These are phyloP conservation scores for Drosophila littoralis DNA, from an alignment of 1,140 invertebrate genomes.

Conservation along the genomic window DNA sequence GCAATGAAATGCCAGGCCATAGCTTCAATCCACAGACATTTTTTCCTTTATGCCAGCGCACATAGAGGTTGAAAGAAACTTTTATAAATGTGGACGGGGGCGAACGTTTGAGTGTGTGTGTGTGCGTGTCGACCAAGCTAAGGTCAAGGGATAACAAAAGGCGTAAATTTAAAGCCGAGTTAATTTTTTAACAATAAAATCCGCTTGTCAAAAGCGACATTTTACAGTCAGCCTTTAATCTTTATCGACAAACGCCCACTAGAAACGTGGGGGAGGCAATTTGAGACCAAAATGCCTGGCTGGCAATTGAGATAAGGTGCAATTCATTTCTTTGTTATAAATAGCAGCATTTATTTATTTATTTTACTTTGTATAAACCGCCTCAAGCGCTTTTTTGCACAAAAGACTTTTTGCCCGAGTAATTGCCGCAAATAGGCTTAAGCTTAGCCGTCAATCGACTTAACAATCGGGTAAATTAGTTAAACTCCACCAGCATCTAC, in stretches of 20 bases:
- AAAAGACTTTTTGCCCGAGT: background rate
- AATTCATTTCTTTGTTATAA: constrained; percentile 40
- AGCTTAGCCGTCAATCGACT: background rate
- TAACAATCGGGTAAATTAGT: background rate
- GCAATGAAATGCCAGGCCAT: constrained; percentile 27
- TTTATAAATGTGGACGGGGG: constrained; percentile 65
- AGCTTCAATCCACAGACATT: constrained; percentile 55
- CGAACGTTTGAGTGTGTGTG: constrained; percentile 9
- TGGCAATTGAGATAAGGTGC: constrained; percentile 14
- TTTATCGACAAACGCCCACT: constrained; percentile 62
- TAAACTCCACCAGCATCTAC: background rate
- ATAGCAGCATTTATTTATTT: constrained; percentile 34
- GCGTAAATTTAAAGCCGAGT: constrained; percentile 80
- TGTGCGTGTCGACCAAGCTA: constrained; percentile 34
- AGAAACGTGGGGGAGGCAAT: constrained; percentile 21
- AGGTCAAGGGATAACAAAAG: constrained; percentile 80
- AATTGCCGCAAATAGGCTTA: constrained; percentile 1
- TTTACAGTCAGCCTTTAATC: constrained; percentile 77
- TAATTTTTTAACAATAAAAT: constrained; percentile 81
- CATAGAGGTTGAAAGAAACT: constrained; percentile 50
- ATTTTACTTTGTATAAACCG: background rate
- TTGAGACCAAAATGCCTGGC: constrained; percentile 1
- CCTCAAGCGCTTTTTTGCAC: background rate
- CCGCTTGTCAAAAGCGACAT: constrained; percentile 72
- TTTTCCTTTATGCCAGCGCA: constrained; percentile 39